phyloP scores from a whole-genome alignment of 2,888 invertebrate genomes.

The Limenitis camilla region DNA sequence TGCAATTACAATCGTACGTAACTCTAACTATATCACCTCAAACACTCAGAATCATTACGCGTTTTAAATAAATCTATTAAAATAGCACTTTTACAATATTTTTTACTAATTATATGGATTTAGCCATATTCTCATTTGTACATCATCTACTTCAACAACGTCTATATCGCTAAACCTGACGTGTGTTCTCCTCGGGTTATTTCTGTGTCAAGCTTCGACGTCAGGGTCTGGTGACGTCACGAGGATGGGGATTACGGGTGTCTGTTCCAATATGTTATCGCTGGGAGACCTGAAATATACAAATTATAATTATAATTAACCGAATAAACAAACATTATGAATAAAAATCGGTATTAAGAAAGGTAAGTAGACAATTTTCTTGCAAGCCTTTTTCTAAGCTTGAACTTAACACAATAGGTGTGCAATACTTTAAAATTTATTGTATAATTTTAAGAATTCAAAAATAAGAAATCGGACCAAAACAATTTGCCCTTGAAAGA shows the following conservation, averaged over 20 bases:
- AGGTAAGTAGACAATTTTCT: too few relatives aligned
- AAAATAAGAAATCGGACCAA: too few relatives aligned
- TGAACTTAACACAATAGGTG: too few relatives aligned
- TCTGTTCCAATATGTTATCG: slow-evolving; percentile 41
- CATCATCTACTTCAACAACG: slow-evolving; percentile 23
- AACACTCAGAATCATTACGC: too few relatives aligned
- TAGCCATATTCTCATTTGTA: background rate
- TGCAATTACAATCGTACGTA: background rate
- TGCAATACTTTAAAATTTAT: too few relatives aligned
- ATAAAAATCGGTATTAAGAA: too few relatives aligned
- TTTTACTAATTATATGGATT: background rate
- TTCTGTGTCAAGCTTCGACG: slow-evolving; percentile 39
- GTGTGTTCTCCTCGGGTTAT: slow-evolving; percentile 1
- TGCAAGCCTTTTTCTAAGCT: too few relatives aligned
- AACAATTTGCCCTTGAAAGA: too few relatives aligned
- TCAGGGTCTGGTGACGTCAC: slow-evolving; percentile 58
- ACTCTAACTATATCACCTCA: background rate
- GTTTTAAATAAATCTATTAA: background rate
- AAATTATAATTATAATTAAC: background rate
- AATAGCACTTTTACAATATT: background rate
- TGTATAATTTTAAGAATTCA: too few relatives aligned
- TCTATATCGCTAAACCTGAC: slow-evolving; percentile 14
- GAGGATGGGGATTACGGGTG: slow-evolving; percentile 56
- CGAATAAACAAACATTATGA: too few relatives aligned
- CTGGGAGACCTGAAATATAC: slow-evolving; percentile 51